Evolutionary conservation across 2,113 vertebrate genomes (phyloP), one percentile per base, ranked within the genome.

Genomic region (Melanerpes aurifrons): DNA sequence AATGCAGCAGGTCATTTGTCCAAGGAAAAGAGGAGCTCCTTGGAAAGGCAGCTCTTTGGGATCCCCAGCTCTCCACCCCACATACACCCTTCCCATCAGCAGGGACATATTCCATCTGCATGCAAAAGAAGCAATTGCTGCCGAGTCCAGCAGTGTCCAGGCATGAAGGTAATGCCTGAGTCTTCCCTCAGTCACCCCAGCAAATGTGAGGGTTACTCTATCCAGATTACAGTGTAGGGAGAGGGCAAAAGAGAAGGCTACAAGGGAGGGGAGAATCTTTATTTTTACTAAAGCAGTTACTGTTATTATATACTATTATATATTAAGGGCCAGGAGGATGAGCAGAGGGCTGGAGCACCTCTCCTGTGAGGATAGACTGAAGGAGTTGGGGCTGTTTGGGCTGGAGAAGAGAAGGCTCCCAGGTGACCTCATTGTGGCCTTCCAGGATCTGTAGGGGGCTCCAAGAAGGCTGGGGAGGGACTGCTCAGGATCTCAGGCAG

Each of bases 31-130:
- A 54, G n/a, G 4, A 62, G 21, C 3, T 84, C 26, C 56, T 64
- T 6, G 2, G 35, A 82, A 14, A 72, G 1, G 15, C 19, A 89
- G 26, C 22, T 15, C 90, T 93, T 58, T 1, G 3, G 48, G 20
- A 43, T 25, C 3, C 17, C 15, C 1, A 0, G 54, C 25, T 67
- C 29, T 79, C 64, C 37, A 4, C 10, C 7, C 37, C 2, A 0
- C 37, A n/a, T 43, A 15, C 14, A 53, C 8, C 7, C 8, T 93
- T 72, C 15, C 37, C 5, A 80, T 59, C 48, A 84, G 22, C 62
- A 75, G 35, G 25, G 14, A 29, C 16, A 21, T 43, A 22, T 61
- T 75, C n/a, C 35, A 25, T 29, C 67, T 72, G 78, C 32, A 61
- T 63, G 40, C 25, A 91, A 85, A 73, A 73, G 26, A 76, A 69